Conservation (phyloP, 2,113 vertebrate genomes). For the Coreoperca whiteheadi region DNA sequence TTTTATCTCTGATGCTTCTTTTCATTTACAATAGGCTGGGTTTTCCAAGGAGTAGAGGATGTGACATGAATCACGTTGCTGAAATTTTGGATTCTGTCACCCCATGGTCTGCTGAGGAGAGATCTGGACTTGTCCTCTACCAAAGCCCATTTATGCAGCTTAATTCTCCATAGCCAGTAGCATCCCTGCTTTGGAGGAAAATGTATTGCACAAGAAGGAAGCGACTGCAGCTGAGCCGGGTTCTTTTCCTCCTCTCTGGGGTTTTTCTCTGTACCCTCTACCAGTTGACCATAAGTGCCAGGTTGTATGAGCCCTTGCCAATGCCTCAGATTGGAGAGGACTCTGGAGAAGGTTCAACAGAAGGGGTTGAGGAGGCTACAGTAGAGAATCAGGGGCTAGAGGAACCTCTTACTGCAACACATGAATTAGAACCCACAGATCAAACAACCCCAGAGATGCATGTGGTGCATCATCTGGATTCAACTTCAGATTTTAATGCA, state of each 20-base stretch:
- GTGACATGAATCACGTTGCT: slow-evolving; percentile 75
- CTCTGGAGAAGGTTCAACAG: slow-evolving; percentile 66
- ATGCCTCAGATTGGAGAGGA: slow-evolving; percentile 73
- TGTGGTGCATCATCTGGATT: slow-evolving; percentile 1
- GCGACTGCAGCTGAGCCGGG: slow-evolving; percentile 84
- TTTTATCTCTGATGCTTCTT: slow-evolving; percentile 36
- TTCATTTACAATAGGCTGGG: slow-evolving; percentile 45
- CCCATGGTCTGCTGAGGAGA: slow-evolving; percentile 64
- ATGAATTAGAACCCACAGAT: slow-evolving; percentile 58
- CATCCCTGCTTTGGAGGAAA: slow-evolving; percentile 49
- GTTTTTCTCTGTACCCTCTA: slow-evolving; percentile 88
- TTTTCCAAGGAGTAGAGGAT: slow-evolving; percentile 53
- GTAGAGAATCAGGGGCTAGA: slow-evolving; percentile 46
- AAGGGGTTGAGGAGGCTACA: slow-evolving; percentile 61
- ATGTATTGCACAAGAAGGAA: slow-evolving; percentile 87
- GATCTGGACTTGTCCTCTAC: slow-evolving; percentile 43
- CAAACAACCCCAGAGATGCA: slow-evolving; percentile 47
- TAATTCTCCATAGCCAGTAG: slow-evolving; percentile 58
- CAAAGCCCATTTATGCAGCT: slow-evolving; percentile 58
- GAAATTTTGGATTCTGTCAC: slow-evolving; percentile 46
- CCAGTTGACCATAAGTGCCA: slow-evolving; percentile 86
- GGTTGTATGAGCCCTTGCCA: slow-evolving; percentile 76
- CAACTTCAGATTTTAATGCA: slow-evolving; percentile 38
- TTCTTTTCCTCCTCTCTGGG: slow-evolving; percentile 88
- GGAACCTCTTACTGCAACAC: slow-evolving; percentile 37